These are phyloP conservation scores for Augochlorella aurata DNA, from an alignment of 2,888 invertebrate species.

Conservation along the genomic window DNA sequence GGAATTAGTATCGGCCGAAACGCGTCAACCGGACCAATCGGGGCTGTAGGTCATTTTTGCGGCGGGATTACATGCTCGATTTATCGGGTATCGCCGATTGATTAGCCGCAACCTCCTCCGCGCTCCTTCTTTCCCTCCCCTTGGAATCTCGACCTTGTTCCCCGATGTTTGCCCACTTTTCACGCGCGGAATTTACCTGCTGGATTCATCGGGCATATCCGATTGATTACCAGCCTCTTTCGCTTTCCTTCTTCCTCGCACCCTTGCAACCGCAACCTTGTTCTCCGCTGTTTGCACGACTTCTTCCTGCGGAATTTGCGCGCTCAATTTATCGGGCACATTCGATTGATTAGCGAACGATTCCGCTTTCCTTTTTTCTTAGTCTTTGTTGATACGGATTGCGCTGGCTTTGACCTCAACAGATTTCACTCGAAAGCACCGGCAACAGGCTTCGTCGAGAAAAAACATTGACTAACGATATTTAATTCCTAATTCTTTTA, in stretches of 20 bases:
- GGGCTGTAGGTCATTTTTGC: slow-evolving; percentile 73
- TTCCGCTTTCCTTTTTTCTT: slow-evolving; percentile 36
- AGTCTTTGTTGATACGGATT: neutral
- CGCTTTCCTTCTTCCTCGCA: slow-evolving; percentile 20
- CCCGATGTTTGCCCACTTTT: slow-evolving; percentile 64
- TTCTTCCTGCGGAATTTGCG: slow-evolving; percentile 73
- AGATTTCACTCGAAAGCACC: too few relatives aligned
- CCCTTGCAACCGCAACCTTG: too few relatives aligned
- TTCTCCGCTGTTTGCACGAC: slow-evolving; percentile 52
- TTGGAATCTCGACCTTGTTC: too few relatives aligned
- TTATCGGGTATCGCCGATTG: slow-evolving; percentile 71
- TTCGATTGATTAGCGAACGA: slow-evolving; percentile 69
- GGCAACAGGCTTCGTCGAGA: too few relatives aligned
- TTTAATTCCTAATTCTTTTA: too few relatives aligned
- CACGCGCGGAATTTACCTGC: slow-evolving; percentile 71
- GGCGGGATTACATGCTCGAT: slow-evolving; percentile 73
- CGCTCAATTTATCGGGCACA: slow-evolving; percentile 72
- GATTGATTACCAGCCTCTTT: slow-evolving; percentile 68
- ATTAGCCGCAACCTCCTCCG: slow-evolving; percentile 56
- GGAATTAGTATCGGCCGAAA: slow-evolving; percentile 53
- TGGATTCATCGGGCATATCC: slow-evolving; percentile 72
- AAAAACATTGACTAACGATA: too few relatives aligned
- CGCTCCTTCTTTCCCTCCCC: slow-evolving; percentile 21
- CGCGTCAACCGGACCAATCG: slow-evolving; percentile 57
- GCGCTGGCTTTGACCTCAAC: too few relatives aligned